phyloP scores from a whole-genome alignment of 2,888 invertebrate species.

The Nemoura dubitans region DNA sequence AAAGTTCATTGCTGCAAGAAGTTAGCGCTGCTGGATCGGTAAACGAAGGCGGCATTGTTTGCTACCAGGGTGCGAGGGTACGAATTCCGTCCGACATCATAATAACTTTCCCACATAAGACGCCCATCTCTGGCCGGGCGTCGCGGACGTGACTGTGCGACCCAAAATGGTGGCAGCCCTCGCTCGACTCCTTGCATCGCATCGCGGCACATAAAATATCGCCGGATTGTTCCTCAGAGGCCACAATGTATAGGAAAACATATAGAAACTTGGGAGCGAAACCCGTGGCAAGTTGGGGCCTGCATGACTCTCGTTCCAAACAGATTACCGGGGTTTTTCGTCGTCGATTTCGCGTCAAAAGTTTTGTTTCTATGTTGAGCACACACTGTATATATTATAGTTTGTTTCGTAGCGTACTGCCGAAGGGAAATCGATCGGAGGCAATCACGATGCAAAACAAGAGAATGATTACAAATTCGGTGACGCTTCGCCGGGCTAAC shows the following conservation, averaged over 20 bases:
- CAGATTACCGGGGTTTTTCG: not conserved
- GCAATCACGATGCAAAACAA: slow-evolving; percentile 12
- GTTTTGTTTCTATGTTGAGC: not conserved
- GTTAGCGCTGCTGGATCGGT: not conserved
- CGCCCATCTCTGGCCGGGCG: not conserved
- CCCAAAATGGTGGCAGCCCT: not conserved
- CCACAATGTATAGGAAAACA: not conserved
- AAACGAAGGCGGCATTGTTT: not conserved
- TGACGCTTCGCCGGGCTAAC: not conserved
- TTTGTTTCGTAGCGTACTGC: no score
- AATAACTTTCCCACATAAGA: not conserved
- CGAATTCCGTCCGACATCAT: not conserved
- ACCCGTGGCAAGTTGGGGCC: not conserved
- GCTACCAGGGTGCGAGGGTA: not conserved
- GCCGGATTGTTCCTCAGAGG: not conserved
- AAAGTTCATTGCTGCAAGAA: no score
- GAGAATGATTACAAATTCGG: not conserved
- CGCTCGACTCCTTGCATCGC: not conserved
- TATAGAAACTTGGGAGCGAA: not conserved
- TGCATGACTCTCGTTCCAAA: not conserved
- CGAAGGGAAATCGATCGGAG: not conserved
- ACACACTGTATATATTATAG: not conserved
- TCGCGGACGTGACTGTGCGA: not conserved
- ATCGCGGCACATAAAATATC: not conserved
- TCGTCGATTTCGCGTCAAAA: not conserved